Evolutionary conservation across 2,888 invertebrate species (phyloP), one percentile per base, ranked within the genome.

Genomic region (Lochmaea capreae): DNA sequence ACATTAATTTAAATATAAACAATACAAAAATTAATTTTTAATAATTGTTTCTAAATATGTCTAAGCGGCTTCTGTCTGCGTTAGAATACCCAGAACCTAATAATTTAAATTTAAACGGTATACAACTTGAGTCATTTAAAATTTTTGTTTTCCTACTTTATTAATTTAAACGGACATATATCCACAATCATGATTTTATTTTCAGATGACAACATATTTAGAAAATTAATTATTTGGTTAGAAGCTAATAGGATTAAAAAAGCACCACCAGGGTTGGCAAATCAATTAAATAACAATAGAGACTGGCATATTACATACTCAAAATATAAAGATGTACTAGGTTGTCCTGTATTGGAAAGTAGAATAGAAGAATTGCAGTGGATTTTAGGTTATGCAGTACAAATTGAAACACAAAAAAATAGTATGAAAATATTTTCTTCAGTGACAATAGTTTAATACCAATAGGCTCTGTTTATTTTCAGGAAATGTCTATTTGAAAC

Each of bases 171-270:
- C 33, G 5, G 6, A 63, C 46, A 49, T 26, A 65, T 14, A n/a
- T 43, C 10, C 1, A 43, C 5, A 68, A 63, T 3, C 14, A 49
- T 42, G 22, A 18, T 16, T 18, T 70, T 63, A 18, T 62, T 88
- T 89, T 3, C 86, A 97, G 97, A 97, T 88, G 91, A 92, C 79
- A 91, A 90, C 76, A 92, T 94, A 82, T 94, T 95, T 84, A 91
- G 95, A 66, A 94, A 93, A 83, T 89, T 96, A 33, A 90, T 97
- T 26, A 87, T 94, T 1, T 98, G 98, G 98, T 85, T 98, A 70
- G 98, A 98, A 87, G 95, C 97, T 84, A 96, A 97, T 86, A 96
- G 96, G 87, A 96, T 98, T 79, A 92, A 97, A 12, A 92, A 93
- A 79, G 96, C 96, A 80, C 93, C 93, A 84, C 93, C 95, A 72